phyloP scores from a whole-genome alignment of 1,140 invertebrate species.

The Drepana arcuata region DNA sequence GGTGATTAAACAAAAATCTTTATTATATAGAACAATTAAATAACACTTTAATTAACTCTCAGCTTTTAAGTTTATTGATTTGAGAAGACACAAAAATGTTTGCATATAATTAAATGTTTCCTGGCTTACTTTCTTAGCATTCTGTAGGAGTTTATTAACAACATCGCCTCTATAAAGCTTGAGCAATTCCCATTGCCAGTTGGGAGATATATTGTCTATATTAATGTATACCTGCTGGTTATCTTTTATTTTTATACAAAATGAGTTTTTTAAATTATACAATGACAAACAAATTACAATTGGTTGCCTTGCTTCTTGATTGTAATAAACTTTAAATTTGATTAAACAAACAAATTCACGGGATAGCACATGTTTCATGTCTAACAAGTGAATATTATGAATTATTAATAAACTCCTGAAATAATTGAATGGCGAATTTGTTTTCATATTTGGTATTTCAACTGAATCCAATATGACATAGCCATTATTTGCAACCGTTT shows the following conservation, averaged over 20 bases:
- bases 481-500: slow-evolving; percentile 3
- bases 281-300: slow-evolving; percentile 33
- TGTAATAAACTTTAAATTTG: slow-evolving; percentile 45
- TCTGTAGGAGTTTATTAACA: slow-evolving; percentile 24
- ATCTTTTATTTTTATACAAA: slow-evolving; percentile 40
- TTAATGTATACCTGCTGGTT: slow-evolving; percentile 20
- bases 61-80: slow-evolving; percentile 23
- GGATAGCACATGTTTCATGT: slow-evolving; percentile 10
- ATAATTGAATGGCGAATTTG: slow-evolving; percentile 40
- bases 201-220: slow-evolving; percentile 30
- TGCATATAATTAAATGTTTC: slow-evolving; percentile 19
- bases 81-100: slow-evolving; percentile 34
- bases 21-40: too few relatives aligned
- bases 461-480: slow-evolving; percentile 35
- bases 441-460: slow-evolving; percentile 43
- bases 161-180: slow-evolving; percentile 37
- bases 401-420: slow-evolving; percentile 35
- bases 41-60: too few relatives aligned
- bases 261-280: slow-evolving; percentile 21
- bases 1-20: too few relatives aligned
- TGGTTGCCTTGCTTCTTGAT: slow-evolving; percentile 26
- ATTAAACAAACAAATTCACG: slow-evolving; percentile 26
- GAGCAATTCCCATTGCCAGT: slow-evolving; percentile 61
- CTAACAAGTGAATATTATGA: slow-evolving; percentile 33
- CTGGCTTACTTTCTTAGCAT: slow-evolving; percentile 28